Evolutionary conservation across 2,888 invertebrate species (phyloP).

Genomic region (Sialis lutaria): DNA sequence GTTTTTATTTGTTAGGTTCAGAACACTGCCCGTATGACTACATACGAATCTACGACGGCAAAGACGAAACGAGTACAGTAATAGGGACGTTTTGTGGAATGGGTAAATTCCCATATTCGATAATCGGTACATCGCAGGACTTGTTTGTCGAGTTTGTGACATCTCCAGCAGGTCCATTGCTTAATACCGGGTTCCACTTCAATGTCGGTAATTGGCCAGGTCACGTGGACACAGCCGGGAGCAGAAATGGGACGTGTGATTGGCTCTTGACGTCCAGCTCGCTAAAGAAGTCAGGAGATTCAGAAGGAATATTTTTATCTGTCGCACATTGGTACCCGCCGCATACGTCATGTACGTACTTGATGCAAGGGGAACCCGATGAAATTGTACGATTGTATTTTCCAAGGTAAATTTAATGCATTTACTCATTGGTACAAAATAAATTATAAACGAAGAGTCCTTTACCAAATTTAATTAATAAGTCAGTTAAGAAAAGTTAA

Average conservation of each 20-base stretch:
- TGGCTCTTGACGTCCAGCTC: conserved; percentile 76
- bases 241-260: conserved; percentile 71
- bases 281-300: conserved; percentile 56
- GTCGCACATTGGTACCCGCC: conserved; percentile 92
- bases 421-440: too few species aligned
- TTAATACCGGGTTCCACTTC: conserved; percentile 88
- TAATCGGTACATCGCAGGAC: conserved; percentile 81
- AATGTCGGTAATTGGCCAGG: conserved; percentile 91
- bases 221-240: conserved; percentile 77
- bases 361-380: conserved; percentile 70
- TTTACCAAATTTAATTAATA: too few species aligned
- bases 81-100: conserved; percentile 86
- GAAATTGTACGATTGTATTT: conserved; percentile 82
- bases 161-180: conserved; percentile 72
- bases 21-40: conserved; percentile 84
- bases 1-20: conserved; percentile 32
- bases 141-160: conserved; percentile 80
- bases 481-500: too few species aligned
- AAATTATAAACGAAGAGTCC: too few species aligned
- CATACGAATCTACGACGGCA: conserved; percentile 77
- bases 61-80: conserved; percentile 68
- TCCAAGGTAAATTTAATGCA: conserved; percentile 42
- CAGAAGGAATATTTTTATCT: conserved; percentile 77
- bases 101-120: conserved; percentile 87
- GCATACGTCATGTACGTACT: conserved; percentile 79